Base-by-base conservation (phyloP, 2,888 invertebrate genomes). In the Caenorhabditis angaria region DNA sequence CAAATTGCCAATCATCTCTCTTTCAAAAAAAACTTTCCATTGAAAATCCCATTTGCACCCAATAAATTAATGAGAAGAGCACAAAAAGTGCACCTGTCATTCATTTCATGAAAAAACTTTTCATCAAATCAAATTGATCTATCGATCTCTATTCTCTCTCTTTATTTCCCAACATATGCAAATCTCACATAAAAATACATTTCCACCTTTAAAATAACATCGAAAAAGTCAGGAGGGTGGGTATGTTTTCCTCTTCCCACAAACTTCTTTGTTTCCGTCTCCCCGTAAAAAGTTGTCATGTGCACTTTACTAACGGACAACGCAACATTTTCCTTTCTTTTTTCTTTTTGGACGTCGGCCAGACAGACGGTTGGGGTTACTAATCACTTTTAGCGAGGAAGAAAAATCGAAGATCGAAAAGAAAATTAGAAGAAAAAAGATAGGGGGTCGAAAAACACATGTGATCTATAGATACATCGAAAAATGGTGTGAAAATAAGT, bases 181-280 rank as follows among this genome's bases (percentile, higher is more conserved):
- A 41, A 41, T 41, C 41, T n/a, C n/a, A n/a, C n/a, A 41, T 41
- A 41, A 41, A 41, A 41, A 41, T 41, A 41, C 41, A 32, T 32
- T 10, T 32, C 32, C 32, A 32, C 32, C 32, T 10, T 41, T 18
- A 41, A 41, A 41, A 41, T 41, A 18, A 18, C 41, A 41, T 41
- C 41, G 41, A n/a, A n/a, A n/a, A n/a, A n/a, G n/a, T n/a, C n/a
- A n/a, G n/a, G n/a, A n/a, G n/a, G n/a, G n/a, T n/a, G n/a, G n/a
- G n/a, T n/a, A n/a, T n/a, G n/a, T n/a, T n/a, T n/a, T n/a, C n/a
- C n/a, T n/a, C n/a, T 41, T 12, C 41, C 3, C 41, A 32, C 32
- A 32, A 32, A 32, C 12, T 41, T 41, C 41, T 41, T 41, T 41
- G 41, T 41, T 41, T 18, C 14, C 5, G 14, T 14, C 41, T 2